Conservation (phyloP, 2,797 vertebrate genomes). For the Tangara arthus region DNA sequence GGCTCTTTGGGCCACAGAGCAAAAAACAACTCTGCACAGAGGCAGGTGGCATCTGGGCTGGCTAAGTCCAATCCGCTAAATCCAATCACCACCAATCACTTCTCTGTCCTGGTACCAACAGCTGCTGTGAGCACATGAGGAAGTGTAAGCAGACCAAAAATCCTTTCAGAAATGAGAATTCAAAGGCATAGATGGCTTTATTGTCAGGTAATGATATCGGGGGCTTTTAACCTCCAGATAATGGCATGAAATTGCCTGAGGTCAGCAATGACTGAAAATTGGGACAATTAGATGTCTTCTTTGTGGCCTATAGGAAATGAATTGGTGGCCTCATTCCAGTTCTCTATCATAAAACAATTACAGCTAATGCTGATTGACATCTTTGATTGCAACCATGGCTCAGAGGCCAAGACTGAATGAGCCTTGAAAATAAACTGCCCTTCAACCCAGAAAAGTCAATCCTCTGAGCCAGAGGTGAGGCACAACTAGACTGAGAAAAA, state of each 20-base stretch:
- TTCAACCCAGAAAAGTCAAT: conserved; percentile 40
- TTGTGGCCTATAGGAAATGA: conserved; percentile 36
- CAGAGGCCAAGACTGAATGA: conserved; percentile 7
- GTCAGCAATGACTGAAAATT: conserved; percentile 51
- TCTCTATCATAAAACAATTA: conserved; percentile 57
- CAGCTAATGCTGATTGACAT: conserved; percentile 45
- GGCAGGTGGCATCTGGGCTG: not conserved
- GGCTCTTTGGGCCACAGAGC: not conserved
- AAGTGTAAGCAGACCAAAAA: not conserved
- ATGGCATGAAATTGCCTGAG: not conserved
- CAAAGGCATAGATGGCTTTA: not conserved
- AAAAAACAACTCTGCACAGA: not conserved
- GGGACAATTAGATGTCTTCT: conserved; percentile 33
- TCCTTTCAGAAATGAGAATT: not conserved
- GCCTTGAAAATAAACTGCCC: conserved; percentile 42
- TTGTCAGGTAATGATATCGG: conserved; percentile 25
- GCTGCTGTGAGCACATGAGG: not conserved
- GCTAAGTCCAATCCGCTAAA: not conserved
- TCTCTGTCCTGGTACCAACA: not conserved
- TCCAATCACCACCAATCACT: not conserved
- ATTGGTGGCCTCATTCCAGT: conserved; percentile 33
- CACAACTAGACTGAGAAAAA: not conserved
- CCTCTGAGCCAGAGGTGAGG: not conserved
- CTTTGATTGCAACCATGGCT: conserved; percentile 16
- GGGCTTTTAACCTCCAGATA: conserved; percentile 26